A percentile compares a stretch with the other conserved stretches of the same genome.
phyloP scores from a whole-genome alignment of 2,113 vertebrate genomes.

The Corythaixoides concolor region DNA sequence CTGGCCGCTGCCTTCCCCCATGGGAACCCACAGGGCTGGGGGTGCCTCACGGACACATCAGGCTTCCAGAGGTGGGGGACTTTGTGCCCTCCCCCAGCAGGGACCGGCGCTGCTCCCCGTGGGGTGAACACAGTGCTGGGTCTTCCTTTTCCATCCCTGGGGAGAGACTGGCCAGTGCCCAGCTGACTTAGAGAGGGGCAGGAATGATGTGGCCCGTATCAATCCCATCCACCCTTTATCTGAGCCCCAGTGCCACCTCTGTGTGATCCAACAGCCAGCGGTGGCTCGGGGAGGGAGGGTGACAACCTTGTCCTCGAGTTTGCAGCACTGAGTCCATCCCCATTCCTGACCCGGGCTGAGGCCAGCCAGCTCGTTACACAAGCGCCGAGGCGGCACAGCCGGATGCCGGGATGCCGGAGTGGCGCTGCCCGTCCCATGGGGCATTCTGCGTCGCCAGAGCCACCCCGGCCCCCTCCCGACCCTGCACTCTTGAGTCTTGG shows the following conservation, averaged over 20 bases:
- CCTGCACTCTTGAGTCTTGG: neutral
- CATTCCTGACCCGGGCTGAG: neutral
- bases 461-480: neutral
- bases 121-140: rapidly evolving
- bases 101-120: neutral
- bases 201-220: neutral
- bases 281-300: neutral
- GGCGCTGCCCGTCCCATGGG: neutral
- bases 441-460: neutral
- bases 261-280: rapidly evolving
- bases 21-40: neutral
- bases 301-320: neutral
- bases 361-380: neutral
- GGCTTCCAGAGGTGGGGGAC: neutral
- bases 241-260: rapidly evolving
- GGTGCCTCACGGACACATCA: neutral
- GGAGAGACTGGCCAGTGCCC: neutral
- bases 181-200: neutral
- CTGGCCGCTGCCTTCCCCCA: neutral
- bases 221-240: neutral
- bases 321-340: neutral
- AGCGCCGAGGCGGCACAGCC: neutral
- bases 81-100: neutral
- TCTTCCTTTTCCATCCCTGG: rapidly evolving
- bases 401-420: neutral